A percentile compares a stretch with the other conserved stretches of the same genome.
Evolutionary conservation across 2,113 vertebrate species (phyloP).

Genomic region (Miniopterus natalensis): DNA sequence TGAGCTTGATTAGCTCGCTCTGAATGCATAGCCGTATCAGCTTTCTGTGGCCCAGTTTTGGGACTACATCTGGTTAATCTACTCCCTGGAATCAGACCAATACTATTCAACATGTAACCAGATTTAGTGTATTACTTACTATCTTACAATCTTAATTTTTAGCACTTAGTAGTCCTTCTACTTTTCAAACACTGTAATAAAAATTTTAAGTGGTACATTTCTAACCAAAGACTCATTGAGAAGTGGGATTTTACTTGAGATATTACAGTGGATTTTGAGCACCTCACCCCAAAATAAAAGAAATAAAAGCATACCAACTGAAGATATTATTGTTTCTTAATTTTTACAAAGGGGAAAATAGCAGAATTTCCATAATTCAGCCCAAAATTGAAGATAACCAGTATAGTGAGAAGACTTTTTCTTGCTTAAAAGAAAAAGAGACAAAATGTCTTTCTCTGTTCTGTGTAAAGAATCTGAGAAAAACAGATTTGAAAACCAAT

Average conservation of each 20-base stretch:
- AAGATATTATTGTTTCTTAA: not conserved
- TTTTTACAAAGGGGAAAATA: slow-evolving; percentile 33
- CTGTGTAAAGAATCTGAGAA: slow-evolving; percentile 34
- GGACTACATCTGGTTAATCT: slow-evolving; percentile 66
- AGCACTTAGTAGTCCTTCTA: not conserved
- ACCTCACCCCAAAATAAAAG: not conserved
- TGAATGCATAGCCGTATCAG: not conserved
- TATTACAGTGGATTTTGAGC: slow-evolving; percentile 24
- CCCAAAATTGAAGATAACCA: not conserved
- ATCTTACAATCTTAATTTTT: slow-evolving; percentile 32
- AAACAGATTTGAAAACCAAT: slow-evolving; percentile 47
- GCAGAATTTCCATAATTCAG: not conserved
- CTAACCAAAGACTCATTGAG: slow-evolving; percentile 19
- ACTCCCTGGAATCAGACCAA: slow-evolving; percentile 55
- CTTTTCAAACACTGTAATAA: not conserved
- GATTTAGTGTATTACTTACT: fast-evolving
- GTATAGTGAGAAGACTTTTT: slow-evolving; percentile 37
- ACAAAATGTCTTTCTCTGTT: slow-evolving; percentile 14
- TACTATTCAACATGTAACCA: not conserved
- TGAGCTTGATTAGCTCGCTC: slow-evolving; percentile 52
- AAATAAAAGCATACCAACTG: not conserved
- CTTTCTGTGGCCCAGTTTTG: slow-evolving; percentile 53
- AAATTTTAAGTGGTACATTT: not conserved
- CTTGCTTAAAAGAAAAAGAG: slow-evolving; percentile 50
- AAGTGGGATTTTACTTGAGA: slow-evolving; percentile 60